A percentile compares a stretch with the other conserved stretches of the same genome.
Conservation (phyloP, 2,113 vertebrate genomes). For the Myotis yumanensis region DNA sequence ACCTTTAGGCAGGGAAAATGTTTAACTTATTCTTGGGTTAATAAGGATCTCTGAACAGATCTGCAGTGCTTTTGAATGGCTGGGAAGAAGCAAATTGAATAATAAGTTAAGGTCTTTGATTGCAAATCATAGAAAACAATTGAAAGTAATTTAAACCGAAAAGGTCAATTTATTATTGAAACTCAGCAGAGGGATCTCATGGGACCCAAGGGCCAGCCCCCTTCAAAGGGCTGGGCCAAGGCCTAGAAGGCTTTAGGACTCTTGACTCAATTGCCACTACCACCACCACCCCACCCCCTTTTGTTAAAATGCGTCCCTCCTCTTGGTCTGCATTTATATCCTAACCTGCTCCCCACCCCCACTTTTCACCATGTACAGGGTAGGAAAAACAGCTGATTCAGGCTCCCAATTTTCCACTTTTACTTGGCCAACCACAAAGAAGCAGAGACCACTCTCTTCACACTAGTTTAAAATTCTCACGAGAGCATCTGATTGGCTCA, state of each 20-base stretch:
- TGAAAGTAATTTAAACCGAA: neutral
- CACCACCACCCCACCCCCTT: too few species aligned
- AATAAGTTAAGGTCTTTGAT: slow-evolving; percentile 2
- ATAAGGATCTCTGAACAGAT: neutral
- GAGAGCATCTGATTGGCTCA: neutral
- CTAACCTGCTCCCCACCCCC: neutral
- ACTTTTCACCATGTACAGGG: neutral
- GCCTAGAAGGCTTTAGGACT: neutral
- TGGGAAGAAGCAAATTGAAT: slow-evolving; percentile 38
- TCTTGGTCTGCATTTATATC: neutral
- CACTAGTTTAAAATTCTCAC: neutral
- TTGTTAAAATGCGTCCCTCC: neutral
- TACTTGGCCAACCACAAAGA: neutral
- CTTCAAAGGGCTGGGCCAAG: neutral
- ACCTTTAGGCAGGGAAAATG: neutral
- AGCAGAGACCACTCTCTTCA: neutral
- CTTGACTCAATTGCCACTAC: neutral
- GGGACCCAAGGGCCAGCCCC: neutral
- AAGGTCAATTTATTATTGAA: neutral
- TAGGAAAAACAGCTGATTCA: neutral
- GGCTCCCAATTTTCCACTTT: neutral
- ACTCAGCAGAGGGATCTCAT: neutral
- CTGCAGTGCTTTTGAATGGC: slow-evolving; percentile 2
- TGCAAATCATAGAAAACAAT: neutral
- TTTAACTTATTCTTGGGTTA: slow-evolving; percentile 11